These are phyloP conservation scores for Onychorhynchus coronatus DNA, from an alignment of 2,113 vertebrate genomes.

Conservation along the genomic window DNA sequence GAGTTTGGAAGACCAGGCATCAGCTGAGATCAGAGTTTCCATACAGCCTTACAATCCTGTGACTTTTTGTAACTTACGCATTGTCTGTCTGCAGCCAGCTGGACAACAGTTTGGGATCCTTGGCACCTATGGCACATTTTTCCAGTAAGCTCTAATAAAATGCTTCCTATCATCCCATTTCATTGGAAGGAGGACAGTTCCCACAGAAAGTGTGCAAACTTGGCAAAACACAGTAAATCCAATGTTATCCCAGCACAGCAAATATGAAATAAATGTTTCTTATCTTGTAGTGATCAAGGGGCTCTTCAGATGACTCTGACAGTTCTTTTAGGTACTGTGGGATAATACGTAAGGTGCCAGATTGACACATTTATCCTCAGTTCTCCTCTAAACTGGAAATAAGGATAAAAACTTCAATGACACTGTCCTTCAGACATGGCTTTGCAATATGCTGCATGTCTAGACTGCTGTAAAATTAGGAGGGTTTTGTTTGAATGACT, in stretches of 20 bases:
- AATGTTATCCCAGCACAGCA: constrained; percentile 30
- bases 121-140: constrained; percentile 67
- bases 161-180: constrained; percentile 67
- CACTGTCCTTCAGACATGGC: constrained; percentile 32
- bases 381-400: constrained; percentile 52
- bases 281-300: constrained; percentile 30
- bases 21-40: constrained; percentile 42
- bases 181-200: constrained; percentile 65
- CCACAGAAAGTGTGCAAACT: constrained; percentile 71
- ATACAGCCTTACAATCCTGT: neutral
- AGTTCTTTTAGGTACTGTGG: constrained; percentile 48
- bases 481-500: constrained; percentile 55
- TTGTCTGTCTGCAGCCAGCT: constrained; percentile 63
- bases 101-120: constrained; percentile 50
- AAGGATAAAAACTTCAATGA: constrained; percentile 13
- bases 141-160: constrained; percentile 76
- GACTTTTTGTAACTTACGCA: constrained; percentile 53
- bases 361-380: constrained; percentile 28
- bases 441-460: constrained; percentile 15
- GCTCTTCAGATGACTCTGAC: constrained; percentile 37
- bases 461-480: constrained; percentile 50
- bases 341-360: constrained; percentile 26
- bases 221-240: constrained; percentile 48
- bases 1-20: neutral
- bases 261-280: constrained; percentile 52